Evolutionary conservation across 2,113 vertebrate species (phyloP), one percentile per base, ranked within the genome.

Genomic region (Polyodon spathula): DNA sequence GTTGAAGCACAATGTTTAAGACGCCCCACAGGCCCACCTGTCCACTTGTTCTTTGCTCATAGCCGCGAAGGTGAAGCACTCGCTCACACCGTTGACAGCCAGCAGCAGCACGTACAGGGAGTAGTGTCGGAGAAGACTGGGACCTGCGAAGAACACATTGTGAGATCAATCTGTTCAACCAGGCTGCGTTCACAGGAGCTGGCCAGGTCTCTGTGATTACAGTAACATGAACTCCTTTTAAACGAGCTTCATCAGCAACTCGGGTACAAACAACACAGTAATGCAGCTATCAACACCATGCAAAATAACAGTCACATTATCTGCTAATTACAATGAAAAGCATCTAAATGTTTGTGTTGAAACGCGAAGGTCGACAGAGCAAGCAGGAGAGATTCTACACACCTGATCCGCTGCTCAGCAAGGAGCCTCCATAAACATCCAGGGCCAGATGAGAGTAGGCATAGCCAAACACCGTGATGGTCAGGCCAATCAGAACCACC

Each of bases 21-120:
- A n/a, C n/a, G 37, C 6, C 59, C 60, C n/a, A n/a, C n/a, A n/a
- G n/a, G n/a, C n/a, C n/a, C 66, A 97, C 95, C 88, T 91, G 88
- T 96, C 94, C 2, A 99, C 89, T 61, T 98, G 89, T 57, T 93
- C 78, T 73, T 95, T 90, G 75, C 90, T 93, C 96, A 99, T 98
- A 58, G 89, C 87, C 70, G 95, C 95, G 82, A 88, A 98, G 0
- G 90, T 91, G 67, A 99, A 99, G 67, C 96, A 98, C 71, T 99
- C 96, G 0, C 93, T 93, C 41, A 99, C 78, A 39, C 96, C 96
- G 42, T 97, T 99, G 57, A 96, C 63, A 66, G 95, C 95, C 58
- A 98, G 86, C 54, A 99, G 87, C 4, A 98, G 81, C 53, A 99
- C 94, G 37, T 98, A 98, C 27, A 88, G 61, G 1, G 92, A 94